These are phyloP conservation scores for Helicoverpa armigera DNA, from an alignment of 1,140 invertebrate genomes.

Conservation along the genomic window DNA sequence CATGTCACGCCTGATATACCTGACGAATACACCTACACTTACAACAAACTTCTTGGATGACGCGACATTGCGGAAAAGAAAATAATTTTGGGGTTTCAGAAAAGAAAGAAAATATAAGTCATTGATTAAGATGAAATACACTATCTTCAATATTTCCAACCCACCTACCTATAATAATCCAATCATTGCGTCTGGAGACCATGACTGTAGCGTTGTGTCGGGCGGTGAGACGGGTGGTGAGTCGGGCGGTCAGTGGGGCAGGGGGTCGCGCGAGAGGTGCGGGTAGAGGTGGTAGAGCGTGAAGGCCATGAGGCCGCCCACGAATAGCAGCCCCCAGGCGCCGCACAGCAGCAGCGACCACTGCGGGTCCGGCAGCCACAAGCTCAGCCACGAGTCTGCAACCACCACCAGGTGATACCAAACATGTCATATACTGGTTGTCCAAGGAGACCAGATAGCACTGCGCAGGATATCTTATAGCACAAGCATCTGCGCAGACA, in stretches of 20 bases:
- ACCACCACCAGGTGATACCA: slow-evolving; percentile 22
- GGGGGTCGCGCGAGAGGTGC: slow-evolving; percentile 59
- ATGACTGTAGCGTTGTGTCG: not conserved
- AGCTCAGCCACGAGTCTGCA: slow-evolving; percentile 87
- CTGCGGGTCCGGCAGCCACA: slow-evolving; percentile 88
- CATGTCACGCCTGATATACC: slow-evolving; percentile 93
- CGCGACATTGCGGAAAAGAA: not conserved
- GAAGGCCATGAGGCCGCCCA: slow-evolving; percentile 89
- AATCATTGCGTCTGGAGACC: slow-evolving; percentile 76
- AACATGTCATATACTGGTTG: too few species aligned
- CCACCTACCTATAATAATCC: slow-evolving; percentile 88
- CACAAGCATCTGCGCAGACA: too few species aligned
- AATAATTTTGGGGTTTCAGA: not conserved
- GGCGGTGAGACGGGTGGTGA: not conserved
- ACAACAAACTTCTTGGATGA: not conserved
- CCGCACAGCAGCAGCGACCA: slow-evolving; percentile 88
- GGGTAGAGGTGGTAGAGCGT: slow-evolving; percentile 88
- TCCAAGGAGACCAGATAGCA: too few species aligned
- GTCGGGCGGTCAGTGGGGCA: not conserved
- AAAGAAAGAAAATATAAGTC: too few species aligned
- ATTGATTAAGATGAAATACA: too few species aligned
- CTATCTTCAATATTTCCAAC: too few species aligned
- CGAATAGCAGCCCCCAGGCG: slow-evolving; percentile 88
- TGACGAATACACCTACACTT: not conserved
- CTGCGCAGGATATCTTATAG: too few species aligned